Conservation (phyloP, 2,797 vertebrate genomes). For the Taeniopygia guttata region DNA sequence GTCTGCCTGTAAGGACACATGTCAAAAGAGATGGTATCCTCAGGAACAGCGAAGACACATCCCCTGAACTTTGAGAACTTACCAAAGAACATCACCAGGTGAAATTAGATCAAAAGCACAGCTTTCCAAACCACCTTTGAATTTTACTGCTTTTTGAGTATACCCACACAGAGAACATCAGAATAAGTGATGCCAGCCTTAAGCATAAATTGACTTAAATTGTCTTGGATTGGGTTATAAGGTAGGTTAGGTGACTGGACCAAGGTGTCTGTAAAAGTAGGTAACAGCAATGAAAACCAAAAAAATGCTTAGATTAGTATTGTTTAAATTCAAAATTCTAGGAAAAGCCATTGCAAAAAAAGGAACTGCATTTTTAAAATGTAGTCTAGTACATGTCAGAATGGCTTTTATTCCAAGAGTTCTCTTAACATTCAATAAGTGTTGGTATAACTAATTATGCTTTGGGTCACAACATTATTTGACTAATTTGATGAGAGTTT, state of each 20-base stretch:
- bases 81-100: constrained; percentile 67
- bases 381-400: not conserved
- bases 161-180: constrained; percentile 67
- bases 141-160: constrained; percentile 75
- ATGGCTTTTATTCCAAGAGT: not conserved
- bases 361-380: not conserved
- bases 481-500: not conserved
- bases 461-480: not conserved
- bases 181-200: constrained; percentile 63
- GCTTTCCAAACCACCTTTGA: constrained; percentile 51
- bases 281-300: not conserved
- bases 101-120: constrained; percentile 71
- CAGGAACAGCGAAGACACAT: not conserved
- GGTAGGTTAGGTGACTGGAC: constrained; percentile 62
- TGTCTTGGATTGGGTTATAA: constrained; percentile 70
- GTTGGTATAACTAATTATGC: not conserved
- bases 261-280: constrained; percentile 64
- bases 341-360: not conserved
- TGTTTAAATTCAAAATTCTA: not conserved
- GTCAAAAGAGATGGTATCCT: not conserved
- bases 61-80: not conserved
- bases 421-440: not conserved
- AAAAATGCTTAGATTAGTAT: not conserved
- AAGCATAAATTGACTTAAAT: constrained; percentile 69
- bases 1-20: not conserved